Conservation (phyloP, 2,113 vertebrate species). For the Phyllostomus hastatus region DNA sequence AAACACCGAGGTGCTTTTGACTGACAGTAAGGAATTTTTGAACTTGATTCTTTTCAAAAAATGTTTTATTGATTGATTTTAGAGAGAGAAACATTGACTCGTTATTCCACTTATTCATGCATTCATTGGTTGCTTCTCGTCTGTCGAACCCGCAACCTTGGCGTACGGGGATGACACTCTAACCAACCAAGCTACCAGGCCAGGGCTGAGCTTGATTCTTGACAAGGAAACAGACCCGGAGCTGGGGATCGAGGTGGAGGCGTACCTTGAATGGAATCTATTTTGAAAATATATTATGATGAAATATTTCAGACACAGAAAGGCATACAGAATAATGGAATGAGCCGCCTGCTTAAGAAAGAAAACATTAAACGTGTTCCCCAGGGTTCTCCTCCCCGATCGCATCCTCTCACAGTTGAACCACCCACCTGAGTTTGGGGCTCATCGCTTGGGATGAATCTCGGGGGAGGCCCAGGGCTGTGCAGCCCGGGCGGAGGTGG, state of each 20-base stretch:
- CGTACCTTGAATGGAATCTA: background rate
- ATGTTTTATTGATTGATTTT: no score
- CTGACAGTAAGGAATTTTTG: background rate
- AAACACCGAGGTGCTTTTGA: background rate
- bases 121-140: no score
- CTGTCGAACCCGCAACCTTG: no score
- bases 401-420: background rate
- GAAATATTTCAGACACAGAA: constrained; percentile 26
- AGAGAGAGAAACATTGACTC: background rate
- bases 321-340: background rate
- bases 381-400: background rate
- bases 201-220: background rate
- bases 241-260: background rate
- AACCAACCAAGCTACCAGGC: background rate
- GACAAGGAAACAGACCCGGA: background rate
- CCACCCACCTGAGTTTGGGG: background rate
- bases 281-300: constrained; percentile 8
- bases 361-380: background rate
- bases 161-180: background rate
- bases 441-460: background rate
- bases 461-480: background rate
- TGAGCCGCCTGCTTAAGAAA: background rate
- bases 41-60: background rate
- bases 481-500: background rate
- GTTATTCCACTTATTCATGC: no score